Conservation (phyloP, 1,140 invertebrate species). For the Drosophila bifasciata region DNA sequence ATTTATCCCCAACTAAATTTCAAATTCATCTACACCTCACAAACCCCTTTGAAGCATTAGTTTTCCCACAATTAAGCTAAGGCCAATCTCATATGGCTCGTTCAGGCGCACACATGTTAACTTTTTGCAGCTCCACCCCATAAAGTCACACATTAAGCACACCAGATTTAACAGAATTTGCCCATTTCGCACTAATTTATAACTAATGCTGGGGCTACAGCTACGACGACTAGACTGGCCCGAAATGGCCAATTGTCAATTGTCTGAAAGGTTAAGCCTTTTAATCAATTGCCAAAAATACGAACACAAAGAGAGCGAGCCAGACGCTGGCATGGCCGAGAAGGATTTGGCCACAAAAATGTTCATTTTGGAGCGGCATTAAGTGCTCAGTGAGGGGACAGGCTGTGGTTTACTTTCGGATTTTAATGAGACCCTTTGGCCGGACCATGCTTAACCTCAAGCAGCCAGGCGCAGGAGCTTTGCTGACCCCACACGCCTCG, state of each 20-base stretch:
- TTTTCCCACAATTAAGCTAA: neutral
- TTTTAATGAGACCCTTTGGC: constrained; percentile 37
- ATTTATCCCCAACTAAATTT: neutral
- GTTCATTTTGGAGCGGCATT: constrained; percentile 74
- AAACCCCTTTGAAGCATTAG: neutral
- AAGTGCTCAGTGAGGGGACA: constrained; percentile 72
- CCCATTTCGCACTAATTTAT: constrained; percentile 63
- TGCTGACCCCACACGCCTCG: constrained; percentile 44
- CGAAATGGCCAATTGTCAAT: constrained; percentile 70
- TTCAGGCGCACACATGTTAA: constrained; percentile 32
- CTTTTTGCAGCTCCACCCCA: constrained; percentile 25
- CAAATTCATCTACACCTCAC: too few relatives aligned
- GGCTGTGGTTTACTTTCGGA: constrained; percentile 42
- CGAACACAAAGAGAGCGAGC: constrained; percentile 42
- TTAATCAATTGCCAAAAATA: constrained; percentile 76
- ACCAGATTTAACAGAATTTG: constrained; percentile 66
- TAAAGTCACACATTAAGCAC: constrained; percentile 75
- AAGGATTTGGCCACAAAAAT: constrained; percentile 61
- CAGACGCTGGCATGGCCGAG: constrained; percentile 27
- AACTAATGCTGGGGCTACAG: constrained; percentile 52
- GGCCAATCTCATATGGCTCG: neutral
- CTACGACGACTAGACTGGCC: constrained; percentile 12
- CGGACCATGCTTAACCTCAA: constrained; percentile 16
- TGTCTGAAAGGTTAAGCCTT: constrained; percentile 77
- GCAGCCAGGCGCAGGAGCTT: constrained; percentile 10